These are phyloP conservation scores for Xiphias gladius DNA, from an alignment of 2,113 vertebrate genomes.

Conservation along the genomic window DNA sequence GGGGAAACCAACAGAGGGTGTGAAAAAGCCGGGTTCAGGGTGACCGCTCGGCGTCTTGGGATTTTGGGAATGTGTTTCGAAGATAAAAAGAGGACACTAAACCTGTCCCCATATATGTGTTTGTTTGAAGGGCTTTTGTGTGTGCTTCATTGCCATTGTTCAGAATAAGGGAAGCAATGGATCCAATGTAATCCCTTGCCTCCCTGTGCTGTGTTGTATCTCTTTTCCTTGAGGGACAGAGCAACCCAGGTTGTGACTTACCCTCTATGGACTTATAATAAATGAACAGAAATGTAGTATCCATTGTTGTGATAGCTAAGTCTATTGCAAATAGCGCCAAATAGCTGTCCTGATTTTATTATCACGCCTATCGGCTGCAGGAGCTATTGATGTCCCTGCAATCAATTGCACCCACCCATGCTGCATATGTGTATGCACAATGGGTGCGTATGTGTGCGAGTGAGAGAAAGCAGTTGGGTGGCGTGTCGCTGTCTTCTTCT, in stretches of 20 bases:
- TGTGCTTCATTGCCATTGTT: background rate
- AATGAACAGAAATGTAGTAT: background rate
- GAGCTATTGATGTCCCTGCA: constrained; percentile 25
- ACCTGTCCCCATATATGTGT: background rate
- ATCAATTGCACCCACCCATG: constrained; percentile 20
- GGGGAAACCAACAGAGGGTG: constrained; percentile 8
- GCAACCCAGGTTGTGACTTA: background rate
- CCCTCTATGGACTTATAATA: background rate
- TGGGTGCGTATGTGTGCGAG: background rate
- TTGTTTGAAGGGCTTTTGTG: background rate
- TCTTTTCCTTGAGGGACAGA: background rate
- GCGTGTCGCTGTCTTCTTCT: background rate
- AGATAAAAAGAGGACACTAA: constrained; percentile 25
- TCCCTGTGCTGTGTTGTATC: background rate
- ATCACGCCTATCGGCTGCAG: constrained; percentile 30
- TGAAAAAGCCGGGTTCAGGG: constrained; percentile 39
- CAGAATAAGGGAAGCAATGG: background rate
- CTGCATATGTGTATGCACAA: no score
- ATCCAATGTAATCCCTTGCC: background rate
- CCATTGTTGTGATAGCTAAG: constrained; percentile 9
- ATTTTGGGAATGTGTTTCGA: constrained; percentile 2
- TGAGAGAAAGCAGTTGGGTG: background rate
- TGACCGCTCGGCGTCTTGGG: constrained; percentile 14
- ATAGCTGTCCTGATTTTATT: constrained; percentile 33
- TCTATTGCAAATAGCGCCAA: background rate